A percentile compares a stretch with the other conserved stretches of the same genome.
Conservation (phyloP, 2,113 vertebrate species). For the Strix aluco region DNA sequence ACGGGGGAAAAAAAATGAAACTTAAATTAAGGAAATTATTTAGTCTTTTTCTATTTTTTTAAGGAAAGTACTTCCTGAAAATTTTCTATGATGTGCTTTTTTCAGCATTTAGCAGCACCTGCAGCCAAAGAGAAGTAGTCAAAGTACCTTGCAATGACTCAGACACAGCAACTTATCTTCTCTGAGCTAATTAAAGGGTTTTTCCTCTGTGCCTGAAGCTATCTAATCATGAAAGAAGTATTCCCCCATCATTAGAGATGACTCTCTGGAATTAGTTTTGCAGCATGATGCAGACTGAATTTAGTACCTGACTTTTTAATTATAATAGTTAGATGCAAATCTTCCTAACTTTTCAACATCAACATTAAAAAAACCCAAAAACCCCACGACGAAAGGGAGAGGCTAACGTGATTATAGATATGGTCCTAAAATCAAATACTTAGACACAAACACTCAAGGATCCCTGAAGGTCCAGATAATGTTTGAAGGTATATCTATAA, state of each 20-base stretch:
- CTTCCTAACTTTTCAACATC: neutral
- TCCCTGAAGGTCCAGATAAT: neutral
- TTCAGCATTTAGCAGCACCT: neutral
- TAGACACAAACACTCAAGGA: neutral
- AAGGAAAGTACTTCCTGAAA: neutral
- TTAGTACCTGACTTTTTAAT: slow-evolving; percentile 5
- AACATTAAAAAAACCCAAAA: neutral
- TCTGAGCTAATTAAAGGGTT: slow-evolving; percentile 11
- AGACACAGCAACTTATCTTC: neutral
- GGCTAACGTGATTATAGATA: neutral
- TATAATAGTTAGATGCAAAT: neutral
- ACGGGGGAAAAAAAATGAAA: neutral
- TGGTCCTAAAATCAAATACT: neutral
- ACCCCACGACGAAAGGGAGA: neutral
- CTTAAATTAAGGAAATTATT: neutral
- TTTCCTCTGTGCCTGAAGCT: slow-evolving; percentile 31
- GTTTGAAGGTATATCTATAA: neutral
- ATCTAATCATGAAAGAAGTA: slow-evolving; percentile 4
- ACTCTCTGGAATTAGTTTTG: neutral
- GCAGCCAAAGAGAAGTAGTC: neutral
- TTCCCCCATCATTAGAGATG: slow-evolving; percentile 19
- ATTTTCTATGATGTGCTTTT: neutral
- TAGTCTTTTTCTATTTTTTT: neutral
- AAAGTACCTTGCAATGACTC: neutral
- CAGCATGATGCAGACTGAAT: neutral